Percentiles rank a stretch among this genome's conserved stretches.
phyloP scores from a whole-genome alignment of 2,113 vertebrate genomes.

The Dicerorhinus sumatrensis region DNA sequence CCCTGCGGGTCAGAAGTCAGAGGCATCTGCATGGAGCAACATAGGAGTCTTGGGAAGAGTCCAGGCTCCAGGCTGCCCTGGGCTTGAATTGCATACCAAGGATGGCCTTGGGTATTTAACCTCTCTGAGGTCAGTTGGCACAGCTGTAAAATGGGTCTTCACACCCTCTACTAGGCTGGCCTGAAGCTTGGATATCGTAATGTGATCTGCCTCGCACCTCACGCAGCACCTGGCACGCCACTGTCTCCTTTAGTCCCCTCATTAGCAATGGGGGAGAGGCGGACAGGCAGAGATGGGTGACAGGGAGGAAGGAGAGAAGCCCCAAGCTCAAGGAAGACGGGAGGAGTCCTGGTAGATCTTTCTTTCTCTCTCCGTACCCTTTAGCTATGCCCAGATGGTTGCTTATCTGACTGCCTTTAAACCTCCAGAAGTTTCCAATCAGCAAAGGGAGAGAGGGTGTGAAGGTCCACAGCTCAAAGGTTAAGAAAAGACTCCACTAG shows the following conservation, averaged over 20 bases:
- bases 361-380: slow-evolving; percentile 12
- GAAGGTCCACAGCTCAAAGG: slow-evolving; percentile 41
- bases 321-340: slow-evolving; percentile 60
- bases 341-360: slow-evolving; percentile 67
- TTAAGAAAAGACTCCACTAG: not conserved
- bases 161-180: not conserved
- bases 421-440: slow-evolving; percentile 78
- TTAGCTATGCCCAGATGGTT: not conserved
- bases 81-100: not conserved
- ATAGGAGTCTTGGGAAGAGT: not conserved
- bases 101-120: not conserved
- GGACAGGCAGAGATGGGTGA: not conserved
- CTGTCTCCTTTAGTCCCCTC: not conserved
- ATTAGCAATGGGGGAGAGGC: not conserved
- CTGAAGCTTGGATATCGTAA: not conserved
- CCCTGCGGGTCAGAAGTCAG: slow-evolving; percentile 70
- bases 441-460: slow-evolving; percentile 37
- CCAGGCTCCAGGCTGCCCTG: slow-evolving; percentile 56
- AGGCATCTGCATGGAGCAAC: not conserved
- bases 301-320: slow-evolving; percentile 59
- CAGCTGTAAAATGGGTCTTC: not conserved
- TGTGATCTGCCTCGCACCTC: not conserved
- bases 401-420: slow-evolving; percentile 68
- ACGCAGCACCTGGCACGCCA: not conserved
- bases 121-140: not conserved